phyloP scores from a whole-genome alignment of 2,113 vertebrate genomes.

The Plectropomus leopardus region DNA sequence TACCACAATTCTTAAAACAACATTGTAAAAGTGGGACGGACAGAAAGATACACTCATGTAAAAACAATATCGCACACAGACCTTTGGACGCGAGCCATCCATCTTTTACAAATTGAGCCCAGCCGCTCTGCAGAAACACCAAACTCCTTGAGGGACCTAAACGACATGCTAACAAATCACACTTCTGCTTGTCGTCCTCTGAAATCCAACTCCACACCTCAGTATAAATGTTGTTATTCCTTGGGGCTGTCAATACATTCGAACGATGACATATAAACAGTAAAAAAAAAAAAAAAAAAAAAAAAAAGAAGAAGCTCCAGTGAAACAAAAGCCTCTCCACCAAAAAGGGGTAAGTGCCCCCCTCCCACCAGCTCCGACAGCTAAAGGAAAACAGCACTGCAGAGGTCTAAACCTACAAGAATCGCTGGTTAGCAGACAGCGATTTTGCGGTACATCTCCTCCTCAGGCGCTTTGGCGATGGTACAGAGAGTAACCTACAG shows the following conservation, averaged over 20 bases:
- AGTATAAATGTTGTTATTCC: constrained; percentile 1
- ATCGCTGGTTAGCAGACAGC: constrained; percentile 56
- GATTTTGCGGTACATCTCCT: constrained; percentile 67
- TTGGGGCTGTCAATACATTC: constrained; percentile 50
- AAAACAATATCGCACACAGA: constrained; percentile 74
- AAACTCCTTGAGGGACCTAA: constrained; percentile 83
- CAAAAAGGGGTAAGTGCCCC: constrained; percentile 32
- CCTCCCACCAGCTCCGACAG: constrained; percentile 50
- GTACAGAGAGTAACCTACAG: constrained; percentile 83
- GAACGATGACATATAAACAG: constrained; percentile 23
- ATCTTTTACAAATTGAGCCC: constrained; percentile 83
- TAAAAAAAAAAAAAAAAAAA: constrained; percentile 3
- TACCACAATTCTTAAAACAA: not conserved
- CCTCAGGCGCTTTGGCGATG: constrained; percentile 78
- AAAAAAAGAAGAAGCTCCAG: not conserved
- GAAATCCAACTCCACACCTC: constrained; percentile 56
- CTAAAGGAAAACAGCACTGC: constrained; percentile 59
- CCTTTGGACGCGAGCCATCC: constrained; percentile 85
- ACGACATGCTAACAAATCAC: constrained; percentile 80
- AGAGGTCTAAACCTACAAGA: constrained; percentile 63
- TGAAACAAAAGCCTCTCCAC: constrained; percentile 53
- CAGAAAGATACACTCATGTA: constrained; percentile 36
- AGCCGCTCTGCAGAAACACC: constrained; percentile 83
- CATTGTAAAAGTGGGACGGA: constrained; percentile 2
- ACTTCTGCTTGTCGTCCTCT: constrained; percentile 41